A percentile compares a stretch with the other conserved stretches of the same genome.
phyloP scores from a whole-genome alignment of 2,797 vertebrate genomes.

The Sparus aurata region DNA sequence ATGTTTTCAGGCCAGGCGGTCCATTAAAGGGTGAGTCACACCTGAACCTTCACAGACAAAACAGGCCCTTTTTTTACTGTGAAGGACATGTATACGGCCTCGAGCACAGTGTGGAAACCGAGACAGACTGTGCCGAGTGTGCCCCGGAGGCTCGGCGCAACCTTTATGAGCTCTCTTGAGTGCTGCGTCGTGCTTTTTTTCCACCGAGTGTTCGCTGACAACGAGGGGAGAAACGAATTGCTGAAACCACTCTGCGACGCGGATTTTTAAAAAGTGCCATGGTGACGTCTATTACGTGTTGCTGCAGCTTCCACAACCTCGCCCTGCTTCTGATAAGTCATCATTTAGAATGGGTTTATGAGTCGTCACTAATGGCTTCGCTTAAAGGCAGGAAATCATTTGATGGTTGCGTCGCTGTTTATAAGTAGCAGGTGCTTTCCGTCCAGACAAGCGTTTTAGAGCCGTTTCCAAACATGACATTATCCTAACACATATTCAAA shows the following conservation, averaged over 20 bases:
- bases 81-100: conserved; percentile 39
- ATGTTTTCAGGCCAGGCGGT: conserved; percentile 23
- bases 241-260: background rate
- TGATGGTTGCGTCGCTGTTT: background rate
- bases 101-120: conserved; percentile 24
- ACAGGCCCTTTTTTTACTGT: conserved; percentile 27
- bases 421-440: too few species aligned
- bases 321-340: background rate
- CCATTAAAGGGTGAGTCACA: conserved; percentile 45
- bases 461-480: too few species aligned
- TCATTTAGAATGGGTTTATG: background rate
- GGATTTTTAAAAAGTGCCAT: conserved; percentile 12
- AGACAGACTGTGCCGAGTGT: conserved; percentile 6
- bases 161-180: background rate
- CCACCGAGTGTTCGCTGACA: background rate
- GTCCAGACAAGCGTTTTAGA: too few species aligned
- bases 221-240: background rate
- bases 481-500: too few species aligned
- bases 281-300: background rate
- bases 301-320: background rate
- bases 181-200: conserved; percentile 2
- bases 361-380: background rate
- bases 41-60: conserved; percentile 43
- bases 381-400: background rate
- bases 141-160: background rate